A percentile compares a stretch with the other conserved stretches of the same genome.
phyloP scores from a whole-genome alignment of 2,888 invertebrate genomes.

The Epinotia demarniana region DNA sequence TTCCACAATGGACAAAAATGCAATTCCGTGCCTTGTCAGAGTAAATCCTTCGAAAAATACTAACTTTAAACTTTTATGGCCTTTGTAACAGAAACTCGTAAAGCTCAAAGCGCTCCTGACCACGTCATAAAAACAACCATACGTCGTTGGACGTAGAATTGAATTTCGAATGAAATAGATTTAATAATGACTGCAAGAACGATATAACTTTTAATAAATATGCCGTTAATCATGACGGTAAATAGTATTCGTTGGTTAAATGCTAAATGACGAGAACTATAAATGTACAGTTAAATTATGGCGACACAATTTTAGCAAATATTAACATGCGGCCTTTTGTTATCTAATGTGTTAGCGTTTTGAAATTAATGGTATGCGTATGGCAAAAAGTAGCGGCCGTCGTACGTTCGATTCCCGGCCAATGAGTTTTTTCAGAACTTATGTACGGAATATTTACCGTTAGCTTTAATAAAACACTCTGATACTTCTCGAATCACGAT shows the following conservation, averaged over 20 bases:
- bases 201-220: slow-evolving; percentile 69
- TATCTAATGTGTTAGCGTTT: neutral
- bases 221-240: slow-evolving; percentile 64
- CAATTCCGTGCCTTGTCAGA: slow-evolving; percentile 76
- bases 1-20: slow-evolving; percentile 70
- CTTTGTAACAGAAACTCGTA: slow-evolving; percentile 41
- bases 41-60: slow-evolving; percentile 77
- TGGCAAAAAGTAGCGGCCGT: neutral
- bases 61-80: slow-evolving; percentile 70
- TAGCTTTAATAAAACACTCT: too few species aligned
- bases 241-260: slow-evolving; percentile 34
- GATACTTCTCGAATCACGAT: too few species aligned
- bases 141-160: neutral
- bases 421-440: too few species aligned
- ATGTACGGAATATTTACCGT: too few species aligned
- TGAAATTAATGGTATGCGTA: neutral
- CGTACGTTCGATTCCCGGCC: too few species aligned
- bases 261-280: slow-evolving; percentile 36
- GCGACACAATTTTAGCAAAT: slow-evolving; percentile 21
- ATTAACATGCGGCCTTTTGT: neutral
- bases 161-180: neutral
- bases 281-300: slow-evolving; percentile 18
- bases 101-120: slow-evolving; percentile 45
- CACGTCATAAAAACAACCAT: slow-evolving; percentile 6
- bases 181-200: slow-evolving; percentile 45